Base-by-base conservation (phyloP, 1,140 invertebrate species). In the Heliconius congener region DNA sequence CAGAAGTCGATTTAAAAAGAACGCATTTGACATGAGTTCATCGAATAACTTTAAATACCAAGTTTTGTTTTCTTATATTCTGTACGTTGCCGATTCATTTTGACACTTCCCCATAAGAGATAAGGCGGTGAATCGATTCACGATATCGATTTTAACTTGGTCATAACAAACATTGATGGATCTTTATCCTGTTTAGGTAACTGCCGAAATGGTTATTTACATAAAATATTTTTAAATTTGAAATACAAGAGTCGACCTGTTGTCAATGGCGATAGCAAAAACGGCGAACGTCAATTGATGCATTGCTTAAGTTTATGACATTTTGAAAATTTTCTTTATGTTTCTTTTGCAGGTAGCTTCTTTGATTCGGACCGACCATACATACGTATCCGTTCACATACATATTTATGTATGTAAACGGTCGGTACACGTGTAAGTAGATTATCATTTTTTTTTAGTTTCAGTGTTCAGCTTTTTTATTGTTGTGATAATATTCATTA, bases 141-240 rank as follows among this genome's bases (percentile, higher is more conserved):
- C 23, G 1, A 66, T 66, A 66, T 30, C 23, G 60, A 66, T 66
- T 66, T 66, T 76, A 83, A 83, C 23, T 83, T 88, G 85, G 85
- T 77, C 52, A 27, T 72, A 66, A 75, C 73, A 73, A 89, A 90
- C 88, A 90, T 90, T 90, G 90, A 91, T 87, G 86, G 86, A 90
- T 91, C 85, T 83, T 86, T 83, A 82, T 85, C 90, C 88, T 82
- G 86, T 86, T 91, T 88, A 87, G 87, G 87, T 72, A 87, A 85
- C 85, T 85, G 82, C 81, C 85, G 87, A 89, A 90, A 86, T 79
- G 83, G 87, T 85, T 83, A 90, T 90, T 90, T 87, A 88, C 88
- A 90, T 88, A 89, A 85, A 79, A 83, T 80, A 78, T 88, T 89
- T 92, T 90, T 87, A 86, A 91, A 88, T 92, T 92, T 89, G 87